Percentiles rank a stretch among this genome's conserved stretches.
Conservation (phyloP, 2,888 invertebrate species). For the Drosophila pullipes region DNA sequence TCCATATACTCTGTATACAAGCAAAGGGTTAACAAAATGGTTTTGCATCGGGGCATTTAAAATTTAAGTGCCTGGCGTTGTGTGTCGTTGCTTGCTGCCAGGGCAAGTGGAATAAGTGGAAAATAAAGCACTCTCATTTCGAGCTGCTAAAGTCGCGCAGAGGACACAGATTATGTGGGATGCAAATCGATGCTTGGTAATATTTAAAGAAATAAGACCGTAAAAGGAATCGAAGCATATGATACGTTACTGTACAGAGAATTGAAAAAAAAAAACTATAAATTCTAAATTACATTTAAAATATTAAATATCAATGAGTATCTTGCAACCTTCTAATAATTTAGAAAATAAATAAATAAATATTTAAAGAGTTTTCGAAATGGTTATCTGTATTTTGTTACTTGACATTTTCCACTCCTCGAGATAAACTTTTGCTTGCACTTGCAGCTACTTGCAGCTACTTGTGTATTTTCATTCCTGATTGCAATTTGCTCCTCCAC, state of each 20-base stretch:
- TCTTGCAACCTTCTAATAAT: accelerated
- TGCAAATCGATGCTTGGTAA: background rate
- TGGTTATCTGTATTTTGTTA: background rate
- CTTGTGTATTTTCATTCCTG: slow-evolving; percentile 25
- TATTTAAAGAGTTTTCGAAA: background rate
- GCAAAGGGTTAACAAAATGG: slow-evolving; percentile 56
- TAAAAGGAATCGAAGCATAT: background rate
- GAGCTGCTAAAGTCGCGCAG: slow-evolving; percentile 3
- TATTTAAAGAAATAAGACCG: background rate
- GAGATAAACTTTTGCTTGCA: background rate
- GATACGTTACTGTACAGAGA: background rate
- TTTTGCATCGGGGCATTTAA: slow-evolving; percentile 60
- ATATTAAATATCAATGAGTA: background rate
- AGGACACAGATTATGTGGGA: background rate
- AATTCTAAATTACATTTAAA: background rate
- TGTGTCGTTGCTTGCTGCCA: slow-evolving; percentile 27
- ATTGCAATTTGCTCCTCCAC: slow-evolving; percentile 32
- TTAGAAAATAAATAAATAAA: background rate
- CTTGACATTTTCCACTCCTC: background rate
- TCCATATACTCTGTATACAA: background rate
- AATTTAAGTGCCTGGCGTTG: slow-evolving; percentile 65
- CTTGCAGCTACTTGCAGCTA: slow-evolving; percentile 3
- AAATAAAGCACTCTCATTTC: slow-evolving; percentile 21
- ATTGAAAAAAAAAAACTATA: background rate
- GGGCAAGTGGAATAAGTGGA: slow-evolving; percentile 36